A percentile compares a stretch with the other conserved stretches of the same genome.
phyloP scores from a whole-genome alignment of 1,140 invertebrate species.

The Scaptomyza montana region DNA sequence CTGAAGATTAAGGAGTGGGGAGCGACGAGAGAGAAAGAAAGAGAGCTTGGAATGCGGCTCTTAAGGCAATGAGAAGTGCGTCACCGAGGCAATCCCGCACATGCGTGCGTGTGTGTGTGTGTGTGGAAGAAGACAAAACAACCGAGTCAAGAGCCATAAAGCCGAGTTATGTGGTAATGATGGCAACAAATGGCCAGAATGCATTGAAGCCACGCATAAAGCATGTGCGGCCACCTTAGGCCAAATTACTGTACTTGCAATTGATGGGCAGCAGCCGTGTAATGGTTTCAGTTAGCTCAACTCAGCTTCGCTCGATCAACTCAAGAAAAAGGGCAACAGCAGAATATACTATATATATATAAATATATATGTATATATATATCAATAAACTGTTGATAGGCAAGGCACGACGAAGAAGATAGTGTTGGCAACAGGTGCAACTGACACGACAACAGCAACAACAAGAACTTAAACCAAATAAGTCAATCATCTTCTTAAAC shows the following conservation, averaged over 20 bases:
- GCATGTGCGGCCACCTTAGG: slow-evolving; percentile 37
- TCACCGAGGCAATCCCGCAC: slow-evolving; percentile 33
- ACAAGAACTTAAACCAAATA: no score
- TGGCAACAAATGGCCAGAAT: slow-evolving; percentile 48
- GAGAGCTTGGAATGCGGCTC: slow-evolving; percentile 35
- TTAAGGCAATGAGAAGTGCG: slow-evolving; percentile 32
- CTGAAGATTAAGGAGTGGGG: slow-evolving; percentile 3
- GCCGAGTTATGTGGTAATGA: slow-evolving; percentile 77
- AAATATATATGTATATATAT: no score
- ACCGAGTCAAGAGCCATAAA: slow-evolving; percentile 51
- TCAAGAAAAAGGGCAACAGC: not conserved
- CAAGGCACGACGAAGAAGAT: slow-evolving; percentile 19
- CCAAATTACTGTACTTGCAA: slow-evolving; percentile 75
- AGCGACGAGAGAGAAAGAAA: not conserved
- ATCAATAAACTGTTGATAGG: not conserved
- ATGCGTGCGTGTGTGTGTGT: slow-evolving; percentile 19
- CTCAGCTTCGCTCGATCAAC: not conserved
- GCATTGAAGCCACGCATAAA: slow-evolving; percentile 44
- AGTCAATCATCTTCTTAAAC: no score
- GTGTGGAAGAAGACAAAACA: slow-evolving; percentile 20
- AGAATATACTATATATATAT: no score
- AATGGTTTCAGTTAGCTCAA: slow-evolving; percentile 4
- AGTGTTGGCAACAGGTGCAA: slow-evolving; percentile 49
- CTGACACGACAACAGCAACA: not conserved
- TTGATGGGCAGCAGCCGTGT: slow-evolving; percentile 49